phyloP scores from a whole-genome alignment of 2,797 vertebrate genomes.

The Hephaestus fuliginosus region DNA sequence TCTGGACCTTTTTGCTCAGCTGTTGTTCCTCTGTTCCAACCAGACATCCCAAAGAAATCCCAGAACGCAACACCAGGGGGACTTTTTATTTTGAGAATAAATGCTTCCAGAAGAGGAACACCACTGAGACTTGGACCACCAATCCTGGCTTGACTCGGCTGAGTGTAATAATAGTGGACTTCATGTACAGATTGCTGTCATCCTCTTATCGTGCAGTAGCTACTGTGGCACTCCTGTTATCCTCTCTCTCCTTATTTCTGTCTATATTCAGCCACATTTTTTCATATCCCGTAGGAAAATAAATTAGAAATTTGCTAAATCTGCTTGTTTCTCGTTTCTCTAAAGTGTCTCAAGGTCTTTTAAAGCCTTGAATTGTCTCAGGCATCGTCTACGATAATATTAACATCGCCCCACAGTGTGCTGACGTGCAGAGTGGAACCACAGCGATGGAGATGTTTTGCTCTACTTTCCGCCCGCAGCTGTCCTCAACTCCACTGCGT shows the following conservation, averaged over 20 bases:
- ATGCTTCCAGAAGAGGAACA: constrained; percentile 75
- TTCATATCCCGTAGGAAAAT: constrained; percentile 82
- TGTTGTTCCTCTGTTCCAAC: constrained; percentile 52
- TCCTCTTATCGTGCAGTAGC: constrained; percentile 72
- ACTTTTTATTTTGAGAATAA: constrained; percentile 60
- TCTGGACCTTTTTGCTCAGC: constrained; percentile 38
- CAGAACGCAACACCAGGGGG: constrained; percentile 58
- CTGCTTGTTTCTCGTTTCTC: constrained; percentile 8
- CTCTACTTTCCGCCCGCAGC: constrained; percentile 40
- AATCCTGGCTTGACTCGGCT: constrained; percentile 37
- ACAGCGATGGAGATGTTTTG: constrained; percentile 28
- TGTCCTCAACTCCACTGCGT: constrained; percentile 4
- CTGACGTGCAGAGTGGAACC: constrained; percentile 7
- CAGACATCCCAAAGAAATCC: constrained; percentile 66
- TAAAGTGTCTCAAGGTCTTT: neutral
- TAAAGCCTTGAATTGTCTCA: neutral
- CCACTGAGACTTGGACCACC: constrained; percentile 39
- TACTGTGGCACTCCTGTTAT: constrained; percentile 70
- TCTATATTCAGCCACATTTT: constrained; percentile 69
- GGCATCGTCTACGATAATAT: neutral
- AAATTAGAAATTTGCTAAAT: constrained; percentile 78
- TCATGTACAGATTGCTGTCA: constrained; percentile 70
- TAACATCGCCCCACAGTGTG: neutral
- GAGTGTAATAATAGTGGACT: constrained; percentile 57
- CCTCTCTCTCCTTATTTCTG: constrained; percentile 43